A percentile compares a stretch with the other conserved stretches of the same genome.
phyloP scores from a whole-genome alignment of 2,113 vertebrate genomes.

The Dasypus novemcinctus region DNA sequence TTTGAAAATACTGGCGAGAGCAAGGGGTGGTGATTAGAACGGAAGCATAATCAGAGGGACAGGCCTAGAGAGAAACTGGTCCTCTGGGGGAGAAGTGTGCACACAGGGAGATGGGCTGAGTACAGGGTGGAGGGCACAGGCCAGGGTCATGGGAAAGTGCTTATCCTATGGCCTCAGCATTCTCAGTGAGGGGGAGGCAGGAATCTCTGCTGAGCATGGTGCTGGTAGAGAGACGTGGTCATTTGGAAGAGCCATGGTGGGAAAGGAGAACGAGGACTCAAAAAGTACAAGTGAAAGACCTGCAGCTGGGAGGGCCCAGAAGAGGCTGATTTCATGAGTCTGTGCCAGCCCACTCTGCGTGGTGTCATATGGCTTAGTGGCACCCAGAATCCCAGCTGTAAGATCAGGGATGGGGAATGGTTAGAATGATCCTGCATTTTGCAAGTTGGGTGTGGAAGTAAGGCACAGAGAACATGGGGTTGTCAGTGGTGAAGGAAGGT shows the following conservation, averaged over 20 bases:
- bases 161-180: neutral
- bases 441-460: neutral
- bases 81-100: neutral
- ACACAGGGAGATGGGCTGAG: neutral
- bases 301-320: neutral
- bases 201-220: neutral
- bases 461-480: neutral
- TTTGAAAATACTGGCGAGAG: neutral
- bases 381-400: neutral
- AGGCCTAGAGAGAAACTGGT: neutral
- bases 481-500: neutral
- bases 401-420: neutral
- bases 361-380: neutral
- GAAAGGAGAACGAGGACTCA: neutral
- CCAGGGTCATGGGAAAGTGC: neutral
- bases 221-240: neutral
- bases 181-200: neutral
- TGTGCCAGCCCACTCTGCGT: neutral
- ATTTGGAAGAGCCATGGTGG: neutral
- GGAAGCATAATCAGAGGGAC: neutral
- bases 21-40: neutral
- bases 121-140: neutral
- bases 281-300: neutral
- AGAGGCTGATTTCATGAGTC: neutral
- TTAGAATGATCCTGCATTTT: neutral